These are phyloP conservation scores for Theristicus caerulescens DNA, from an alignment of 2,113 vertebrate species.

Conservation along the genomic window DNA sequence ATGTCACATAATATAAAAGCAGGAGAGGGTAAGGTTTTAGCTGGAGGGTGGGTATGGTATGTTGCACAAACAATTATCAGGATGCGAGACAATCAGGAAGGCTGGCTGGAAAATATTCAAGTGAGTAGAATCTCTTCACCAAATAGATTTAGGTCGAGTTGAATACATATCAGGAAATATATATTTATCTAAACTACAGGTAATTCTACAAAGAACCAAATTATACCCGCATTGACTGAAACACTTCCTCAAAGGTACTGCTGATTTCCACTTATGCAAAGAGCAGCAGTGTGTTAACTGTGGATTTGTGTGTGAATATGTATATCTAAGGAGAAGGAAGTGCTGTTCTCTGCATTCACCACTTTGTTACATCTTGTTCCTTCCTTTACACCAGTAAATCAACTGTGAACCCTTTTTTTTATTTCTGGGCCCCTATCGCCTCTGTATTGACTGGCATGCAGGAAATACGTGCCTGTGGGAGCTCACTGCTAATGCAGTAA, in stretches of 20 bases:
- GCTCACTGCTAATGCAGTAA: neutral
- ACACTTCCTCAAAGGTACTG: neutral
- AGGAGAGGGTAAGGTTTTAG: neutral
- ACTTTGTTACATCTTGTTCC: neutral
- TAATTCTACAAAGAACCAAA: neutral
- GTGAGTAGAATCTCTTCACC: neutral
- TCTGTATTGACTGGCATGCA: neutral
- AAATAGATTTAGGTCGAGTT: neutral
- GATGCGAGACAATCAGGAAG: neutral
- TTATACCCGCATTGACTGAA: neutral
- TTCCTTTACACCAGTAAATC: neutral
- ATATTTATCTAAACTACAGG: neutral
- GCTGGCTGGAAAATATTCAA: neutral
- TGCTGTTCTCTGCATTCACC: neutral
- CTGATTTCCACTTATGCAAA: neutral
- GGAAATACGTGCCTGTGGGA: neutral
- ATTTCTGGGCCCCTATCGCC: neutral
- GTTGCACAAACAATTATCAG: neutral
- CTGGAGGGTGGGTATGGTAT: fast-evolving
- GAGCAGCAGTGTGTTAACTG: neutral
- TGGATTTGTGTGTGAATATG: neutral
- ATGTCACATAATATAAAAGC: neutral
- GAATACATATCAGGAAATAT: neutral
- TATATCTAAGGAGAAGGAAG: neutral
- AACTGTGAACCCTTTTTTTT: neutral